Percentiles rank a stretch among this genome's conserved stretches.
These are phyloP conservation scores for Eupithecia pulchellata DNA, from an alignment of 2,888 invertebrate genomes.

Conservation along the genomic window DNA sequence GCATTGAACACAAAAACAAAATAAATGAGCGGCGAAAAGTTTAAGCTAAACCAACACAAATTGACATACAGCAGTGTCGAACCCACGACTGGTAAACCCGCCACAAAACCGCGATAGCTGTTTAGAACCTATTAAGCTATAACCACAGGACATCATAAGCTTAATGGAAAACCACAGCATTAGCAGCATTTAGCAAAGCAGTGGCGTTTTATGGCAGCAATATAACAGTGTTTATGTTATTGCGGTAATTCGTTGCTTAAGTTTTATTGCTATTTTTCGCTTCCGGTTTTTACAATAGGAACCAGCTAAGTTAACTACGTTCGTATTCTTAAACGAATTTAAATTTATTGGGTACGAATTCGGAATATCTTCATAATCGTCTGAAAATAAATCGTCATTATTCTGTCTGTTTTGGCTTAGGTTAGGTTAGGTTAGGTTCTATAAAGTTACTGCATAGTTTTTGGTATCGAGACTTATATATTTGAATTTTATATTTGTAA, in stretches of 20 bases:
- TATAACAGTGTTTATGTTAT: background rate
- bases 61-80: background rate
- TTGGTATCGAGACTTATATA: no score
- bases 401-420: no score
- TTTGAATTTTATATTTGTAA: no score
- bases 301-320: background rate
- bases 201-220: constrained; percentile 2
- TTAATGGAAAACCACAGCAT: constrained; percentile 8
- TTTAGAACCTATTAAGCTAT: background rate
- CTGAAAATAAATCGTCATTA: no score
- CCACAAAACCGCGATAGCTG: background rate
- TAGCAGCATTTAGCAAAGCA: background rate
- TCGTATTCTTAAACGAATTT: background rate
- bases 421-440: no score
- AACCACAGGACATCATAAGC: background rate
- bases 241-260: background rate
- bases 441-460: no score
- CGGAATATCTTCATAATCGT: no score
- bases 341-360: background rate
- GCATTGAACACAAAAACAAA: no score
- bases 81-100: background rate
- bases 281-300: background rate
- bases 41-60: no score
- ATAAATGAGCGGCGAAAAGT: no score
- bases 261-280: background rate